A percentile compares a stretch with the other conserved stretches of the same genome.
These are phyloP conservation scores for Glaucomys volans DNA, from an alignment of 2,113 vertebrate species.

Conservation along the genomic window DNA sequence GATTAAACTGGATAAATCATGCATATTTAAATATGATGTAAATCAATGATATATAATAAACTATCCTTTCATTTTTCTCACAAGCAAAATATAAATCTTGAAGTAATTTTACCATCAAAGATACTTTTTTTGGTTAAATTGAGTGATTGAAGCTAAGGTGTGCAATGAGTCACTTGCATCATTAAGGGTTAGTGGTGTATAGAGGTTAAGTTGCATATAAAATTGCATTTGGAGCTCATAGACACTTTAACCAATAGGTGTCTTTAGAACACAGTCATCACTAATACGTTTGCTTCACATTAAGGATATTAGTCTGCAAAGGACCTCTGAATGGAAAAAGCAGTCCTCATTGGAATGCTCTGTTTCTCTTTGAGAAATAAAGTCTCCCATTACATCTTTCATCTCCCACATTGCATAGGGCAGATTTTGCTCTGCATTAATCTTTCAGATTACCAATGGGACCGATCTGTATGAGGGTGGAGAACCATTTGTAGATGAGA, in stretches of 20 bases:
- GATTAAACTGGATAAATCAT: not conserved
- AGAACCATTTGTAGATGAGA: constrained; percentile 63
- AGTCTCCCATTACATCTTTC: constrained; percentile 68
- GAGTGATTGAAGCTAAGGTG: not conserved
- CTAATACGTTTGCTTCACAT: not conserved
- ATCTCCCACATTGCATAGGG: constrained; percentile 68
- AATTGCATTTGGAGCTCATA: not conserved
- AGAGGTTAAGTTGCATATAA: not conserved
- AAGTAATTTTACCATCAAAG: not conserved
- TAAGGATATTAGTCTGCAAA: not conserved
- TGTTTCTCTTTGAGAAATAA: constrained; percentile 78
- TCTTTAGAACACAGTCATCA: not conserved
- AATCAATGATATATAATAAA: not conserved
- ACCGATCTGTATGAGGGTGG: constrained; percentile 5
- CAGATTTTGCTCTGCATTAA: constrained; percentile 78
- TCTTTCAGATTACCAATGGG: constrained; percentile 79
- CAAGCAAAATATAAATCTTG: not conserved
- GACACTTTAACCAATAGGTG: not conserved
- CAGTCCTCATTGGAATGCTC: not conserved
- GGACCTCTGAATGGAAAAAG: not conserved
- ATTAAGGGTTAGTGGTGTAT: not conserved
- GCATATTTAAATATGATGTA: not conserved
- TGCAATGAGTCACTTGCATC: rapidly evolving
- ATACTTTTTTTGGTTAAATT: not conserved
- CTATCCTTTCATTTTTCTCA: not conserved